phyloP scores from a whole-genome alignment of 2,888 invertebrate genomes.

The Stomorhina lunata region DNA sequence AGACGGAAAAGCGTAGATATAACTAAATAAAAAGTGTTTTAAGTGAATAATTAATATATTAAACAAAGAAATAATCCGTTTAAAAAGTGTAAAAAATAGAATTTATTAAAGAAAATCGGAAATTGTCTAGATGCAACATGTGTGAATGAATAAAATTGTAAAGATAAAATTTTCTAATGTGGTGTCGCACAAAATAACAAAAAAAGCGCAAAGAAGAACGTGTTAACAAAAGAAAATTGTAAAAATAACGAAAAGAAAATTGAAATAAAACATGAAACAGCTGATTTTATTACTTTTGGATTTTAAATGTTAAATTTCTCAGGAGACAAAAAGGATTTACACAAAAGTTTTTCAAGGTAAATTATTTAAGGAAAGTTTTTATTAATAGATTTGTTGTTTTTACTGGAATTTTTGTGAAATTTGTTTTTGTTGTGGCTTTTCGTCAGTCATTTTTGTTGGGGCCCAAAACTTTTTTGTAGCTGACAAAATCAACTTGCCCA shows the following conservation, averaged over 20 bases:
- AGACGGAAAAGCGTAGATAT: neutral
- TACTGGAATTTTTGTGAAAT: neutral
- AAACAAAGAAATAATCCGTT: neutral
- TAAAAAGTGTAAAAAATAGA: neutral
- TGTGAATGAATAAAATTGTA: constrained; percentile 59
- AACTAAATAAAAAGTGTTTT: neutral
- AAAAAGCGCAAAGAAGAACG: constrained; percentile 24
- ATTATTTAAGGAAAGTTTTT: neutral
- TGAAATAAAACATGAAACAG: constrained; percentile 51
- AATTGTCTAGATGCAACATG: constrained; percentile 56
- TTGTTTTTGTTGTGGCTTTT: neutral
- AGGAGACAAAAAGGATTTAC: constrained; percentile 1
- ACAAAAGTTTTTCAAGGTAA: constrained; percentile 30
- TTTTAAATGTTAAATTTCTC: neutral
- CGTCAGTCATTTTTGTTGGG: neutral
- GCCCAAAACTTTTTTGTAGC: neutral
- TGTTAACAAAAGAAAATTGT: constrained; percentile 38
- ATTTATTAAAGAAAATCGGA: neutral
- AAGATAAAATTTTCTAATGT: constrained; percentile 34
- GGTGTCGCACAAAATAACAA: constrained; percentile 11
- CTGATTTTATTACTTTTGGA: constrained; percentile 25
- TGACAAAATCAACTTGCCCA: neutral
- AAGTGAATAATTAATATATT: neutral
- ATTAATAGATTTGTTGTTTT: neutral
- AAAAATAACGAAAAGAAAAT: constrained; percentile 40